Percentiles rank a stretch among this genome's conserved stretches.
phyloP scores from a whole-genome alignment of 2,888 invertebrate genomes.

The Ceratothoa steindachneri region DNA sequence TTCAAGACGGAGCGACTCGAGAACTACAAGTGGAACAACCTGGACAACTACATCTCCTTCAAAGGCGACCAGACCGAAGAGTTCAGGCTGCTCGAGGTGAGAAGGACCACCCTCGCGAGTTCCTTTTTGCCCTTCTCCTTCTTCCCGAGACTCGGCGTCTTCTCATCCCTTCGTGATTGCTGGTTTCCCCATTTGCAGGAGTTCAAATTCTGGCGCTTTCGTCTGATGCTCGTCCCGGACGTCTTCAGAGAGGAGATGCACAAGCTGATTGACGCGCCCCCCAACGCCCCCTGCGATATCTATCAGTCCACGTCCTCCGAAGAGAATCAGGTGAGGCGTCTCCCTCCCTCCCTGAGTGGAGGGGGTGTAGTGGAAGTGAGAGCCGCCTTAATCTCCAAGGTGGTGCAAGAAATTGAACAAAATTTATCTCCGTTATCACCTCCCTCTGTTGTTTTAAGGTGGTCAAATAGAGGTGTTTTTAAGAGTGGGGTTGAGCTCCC shows the following conservation, averaged over 20 bases:
- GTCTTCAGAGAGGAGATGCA: conserved; percentile 70
- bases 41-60: conserved; percentile 94
- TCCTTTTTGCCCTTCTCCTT: too few species aligned
- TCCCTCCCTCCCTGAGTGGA: too few species aligned
- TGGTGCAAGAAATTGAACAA: too few species aligned
- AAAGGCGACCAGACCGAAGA: conserved; percentile 68
- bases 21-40: conserved; percentile 92
- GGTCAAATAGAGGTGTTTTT: not conserved
- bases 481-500: too few species aligned
- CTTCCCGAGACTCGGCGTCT: too few species aligned
- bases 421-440: too few species aligned
- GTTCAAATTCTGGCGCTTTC: conserved; percentile 84
- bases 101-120: not conserved
- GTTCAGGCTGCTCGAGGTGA: conserved; percentile 25
- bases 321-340: not conserved
- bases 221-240: conserved; percentile 79
- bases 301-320: not conserved
- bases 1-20: conserved; percentile 92
- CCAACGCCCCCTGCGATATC: conserved; percentile 6
- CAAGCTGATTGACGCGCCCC: conserved; percentile 61
- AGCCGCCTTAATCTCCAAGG: too few species aligned
- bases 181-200: conserved; percentile 61
- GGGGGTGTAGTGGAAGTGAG: too few species aligned
- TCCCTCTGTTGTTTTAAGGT: too few species aligned
- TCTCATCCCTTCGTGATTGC: too few species aligned